phyloP scores from a whole-genome alignment of 2,797 vertebrate species.

The Falco rusticolus region DNA sequence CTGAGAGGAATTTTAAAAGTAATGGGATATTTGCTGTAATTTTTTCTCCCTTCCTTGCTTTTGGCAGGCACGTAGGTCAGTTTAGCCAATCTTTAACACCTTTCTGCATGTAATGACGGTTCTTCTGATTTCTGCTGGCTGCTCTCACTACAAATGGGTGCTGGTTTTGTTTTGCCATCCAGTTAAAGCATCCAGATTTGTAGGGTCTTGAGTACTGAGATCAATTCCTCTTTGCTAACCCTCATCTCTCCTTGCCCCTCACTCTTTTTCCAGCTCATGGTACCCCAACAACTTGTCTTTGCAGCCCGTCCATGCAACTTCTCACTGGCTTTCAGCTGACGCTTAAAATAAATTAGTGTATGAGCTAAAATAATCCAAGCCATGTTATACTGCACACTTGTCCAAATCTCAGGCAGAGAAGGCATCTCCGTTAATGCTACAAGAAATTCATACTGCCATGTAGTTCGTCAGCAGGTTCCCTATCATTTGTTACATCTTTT shows the following conservation, averaged over 20 bases:
- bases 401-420: constrained; percentile 11
- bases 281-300: not conserved
- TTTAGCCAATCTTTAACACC: not conserved
- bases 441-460: constrained; percentile 16
- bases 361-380: constrained; percentile 35
- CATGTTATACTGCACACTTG: not conserved
- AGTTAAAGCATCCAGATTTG: not conserved
- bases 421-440: not conserved
- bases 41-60: not conserved
- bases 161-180: constrained; percentile 1
- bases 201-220: not conserved
- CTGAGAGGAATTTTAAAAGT: not conserved
- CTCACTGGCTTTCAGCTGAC: not conserved
- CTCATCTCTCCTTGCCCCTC: not conserved
- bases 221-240: not conserved
- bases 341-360: not conserved
- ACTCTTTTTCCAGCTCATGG: not conserved
- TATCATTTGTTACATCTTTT: constrained; percentile 51
- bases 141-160: not conserved
- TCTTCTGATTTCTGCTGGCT: not conserved
- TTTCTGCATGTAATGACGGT: accelerated
- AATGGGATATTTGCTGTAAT: not conserved
- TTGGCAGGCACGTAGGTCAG: not conserved
- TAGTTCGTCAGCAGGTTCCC: constrained; percentile 25
- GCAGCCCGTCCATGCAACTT: not conserved